These are phyloP conservation scores for Aphidius gifuensis DNA, from an alignment of 1,140 invertebrate genomes.

Conservation along the genomic window DNA sequence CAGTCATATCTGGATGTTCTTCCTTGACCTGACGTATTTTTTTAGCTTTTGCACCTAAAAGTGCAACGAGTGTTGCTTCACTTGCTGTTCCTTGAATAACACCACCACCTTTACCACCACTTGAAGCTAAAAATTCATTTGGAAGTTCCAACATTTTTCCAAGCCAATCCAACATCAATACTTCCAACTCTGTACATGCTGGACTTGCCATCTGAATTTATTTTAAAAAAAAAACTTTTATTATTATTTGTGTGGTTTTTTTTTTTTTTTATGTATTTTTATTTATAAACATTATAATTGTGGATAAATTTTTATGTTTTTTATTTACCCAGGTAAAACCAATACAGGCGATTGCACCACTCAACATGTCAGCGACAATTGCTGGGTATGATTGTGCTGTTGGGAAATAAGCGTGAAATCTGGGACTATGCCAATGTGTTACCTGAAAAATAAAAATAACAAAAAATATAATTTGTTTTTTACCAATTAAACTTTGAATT, in stretches of 20 bases:
- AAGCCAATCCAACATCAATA: slow-evolving; percentile 96
- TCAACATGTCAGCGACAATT: slow-evolving; percentile 93
- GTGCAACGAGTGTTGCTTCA: slow-evolving; percentile 80
- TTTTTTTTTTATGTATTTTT: slow-evolving; percentile 8
- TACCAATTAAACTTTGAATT: neutral
- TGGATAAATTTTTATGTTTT: too few relatives aligned
- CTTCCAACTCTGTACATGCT: slow-evolving; percentile 96
- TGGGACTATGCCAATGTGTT: slow-evolving; percentile 96
- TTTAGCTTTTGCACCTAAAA: slow-evolving; percentile 85
- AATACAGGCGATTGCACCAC: slow-evolving; percentile 87
- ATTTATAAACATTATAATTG: neutral
- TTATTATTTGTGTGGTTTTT: neutral
- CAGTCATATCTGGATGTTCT: slow-evolving; percentile 72
- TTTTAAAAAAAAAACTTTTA: slow-evolving; percentile 24
- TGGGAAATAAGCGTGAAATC: slow-evolving; percentile 98
- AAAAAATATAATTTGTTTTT: slow-evolving; percentile 1
- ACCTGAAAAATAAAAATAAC: slow-evolving; percentile 53
- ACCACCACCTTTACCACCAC: slow-evolving; percentile 81
- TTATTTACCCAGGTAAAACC: slow-evolving; percentile 78
- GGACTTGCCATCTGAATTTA: slow-evolving; percentile 81
- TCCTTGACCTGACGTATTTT: slow-evolving; percentile 69
- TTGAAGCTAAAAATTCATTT: slow-evolving; percentile 77
- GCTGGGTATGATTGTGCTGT: slow-evolving; percentile 94
- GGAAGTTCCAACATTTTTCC: slow-evolving; percentile 92
- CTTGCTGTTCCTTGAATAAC: slow-evolving; percentile 91